These are phyloP conservation scores for Noctua janthina DNA, from an alignment of 2,888 invertebrate genomes.

Conservation along the genomic window DNA sequence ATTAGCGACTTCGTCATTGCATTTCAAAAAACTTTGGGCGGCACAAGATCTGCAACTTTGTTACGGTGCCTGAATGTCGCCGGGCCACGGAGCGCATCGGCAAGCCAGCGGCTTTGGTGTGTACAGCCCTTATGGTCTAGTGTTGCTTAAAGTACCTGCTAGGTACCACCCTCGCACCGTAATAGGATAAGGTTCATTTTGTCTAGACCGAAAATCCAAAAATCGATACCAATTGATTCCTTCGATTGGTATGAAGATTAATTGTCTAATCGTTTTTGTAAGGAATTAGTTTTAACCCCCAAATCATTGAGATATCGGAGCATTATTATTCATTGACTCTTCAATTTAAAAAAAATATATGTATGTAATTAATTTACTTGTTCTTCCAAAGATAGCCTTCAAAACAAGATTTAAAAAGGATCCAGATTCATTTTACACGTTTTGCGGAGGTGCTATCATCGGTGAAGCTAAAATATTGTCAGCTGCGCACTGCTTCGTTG, in stretches of 20 bases:
- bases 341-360: not conserved
- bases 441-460: slow-evolving; percentile 52
- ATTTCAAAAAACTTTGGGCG: too few species aligned
- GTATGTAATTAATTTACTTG: not conserved
- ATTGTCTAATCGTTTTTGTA: not conserved
- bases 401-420: not conserved
- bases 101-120: too few species aligned
- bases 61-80: too few species aligned
- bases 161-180: not conserved
- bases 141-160: not conserved
- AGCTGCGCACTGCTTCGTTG: slow-evolving; percentile 55
- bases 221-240: not conserved
- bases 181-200: not conserved
- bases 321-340: not conserved
- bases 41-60: too few species aligned
- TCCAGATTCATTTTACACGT: slow-evolving; percentile 28
- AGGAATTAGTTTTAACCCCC: not conserved
- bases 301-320: not conserved
- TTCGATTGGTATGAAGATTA: not conserved
- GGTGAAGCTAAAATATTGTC: slow-evolving; percentile 42
- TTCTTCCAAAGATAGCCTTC: slow-evolving; percentile 48
- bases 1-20: too few species aligned
- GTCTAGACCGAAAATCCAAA: not conserved
- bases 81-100: too few species aligned
- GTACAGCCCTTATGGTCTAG: too few species aligned